Percentiles rank a stretch among this genome's conserved stretches.
Conservation (phyloP, 2,888 invertebrate genomes). For the Diadromus collaris region DNA sequence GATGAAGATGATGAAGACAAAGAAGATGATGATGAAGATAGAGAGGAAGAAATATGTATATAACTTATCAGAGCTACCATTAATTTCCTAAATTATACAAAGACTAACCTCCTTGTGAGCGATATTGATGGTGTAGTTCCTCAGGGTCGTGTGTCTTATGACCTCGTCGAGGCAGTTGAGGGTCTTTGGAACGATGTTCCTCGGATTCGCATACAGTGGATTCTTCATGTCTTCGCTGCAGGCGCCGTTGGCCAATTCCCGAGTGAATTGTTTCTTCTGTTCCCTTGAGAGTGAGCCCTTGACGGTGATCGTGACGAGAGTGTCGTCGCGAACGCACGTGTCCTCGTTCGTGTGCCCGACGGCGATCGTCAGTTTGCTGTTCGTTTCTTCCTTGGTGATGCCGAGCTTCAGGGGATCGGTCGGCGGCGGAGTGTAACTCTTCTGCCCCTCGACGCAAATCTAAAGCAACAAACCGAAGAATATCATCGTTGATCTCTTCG, state of each 20-base stretch:
- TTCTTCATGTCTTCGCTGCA: conserved; percentile 67
- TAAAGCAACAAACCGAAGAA: conserved; percentile 45
- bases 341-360: conserved; percentile 73
- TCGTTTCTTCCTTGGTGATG: conserved; percentile 69
- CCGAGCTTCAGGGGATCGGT: conserved; percentile 61
- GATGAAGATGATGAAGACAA: too few relatives aligned
- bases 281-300: conserved; percentile 76
- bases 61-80: background rate
- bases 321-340: conserved; percentile 74
- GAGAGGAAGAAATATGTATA: background rate
- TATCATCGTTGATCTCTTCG: background rate
- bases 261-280: conserved; percentile 70
- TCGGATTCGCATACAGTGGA: conserved; percentile 65
- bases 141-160: conserved; percentile 71
- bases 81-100: background rate
- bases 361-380: conserved; percentile 71
- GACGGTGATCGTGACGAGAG: conserved; percentile 71
- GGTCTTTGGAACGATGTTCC: conserved; percentile 67
- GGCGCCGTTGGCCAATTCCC: conserved; percentile 65
- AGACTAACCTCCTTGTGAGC: conserved; percentile 67
- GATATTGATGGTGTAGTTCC: conserved; percentile 75
- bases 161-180: conserved; percentile 67
- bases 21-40: too few relatives aligned
- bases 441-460: conserved; percentile 77
- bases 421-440: conserved; percentile 66